phyloP scores from a whole-genome alignment of 1,140 invertebrate genomes.

The Epicauta chinensis region DNA sequence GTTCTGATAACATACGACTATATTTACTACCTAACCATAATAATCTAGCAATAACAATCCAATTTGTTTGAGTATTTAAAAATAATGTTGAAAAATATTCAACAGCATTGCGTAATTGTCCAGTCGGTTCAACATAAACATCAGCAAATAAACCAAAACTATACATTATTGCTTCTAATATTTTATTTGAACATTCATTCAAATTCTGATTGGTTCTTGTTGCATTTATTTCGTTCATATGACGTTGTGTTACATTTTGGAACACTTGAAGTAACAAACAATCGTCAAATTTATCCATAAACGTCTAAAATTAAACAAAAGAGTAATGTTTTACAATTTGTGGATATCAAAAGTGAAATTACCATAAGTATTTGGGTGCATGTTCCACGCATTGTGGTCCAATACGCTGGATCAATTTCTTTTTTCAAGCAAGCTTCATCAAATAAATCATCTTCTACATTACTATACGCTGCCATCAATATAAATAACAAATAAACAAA shows the following conservation, averaged over 20 bases:
- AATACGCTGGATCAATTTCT: background rate
- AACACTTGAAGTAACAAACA: background rate
- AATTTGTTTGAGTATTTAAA: slow-evolving; percentile 3
- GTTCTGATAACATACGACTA: background rate
- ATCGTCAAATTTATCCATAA: slow-evolving; percentile 4
- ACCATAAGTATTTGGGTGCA: slow-evolving; percentile 6
- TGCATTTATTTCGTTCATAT: slow-evolving; percentile 3
- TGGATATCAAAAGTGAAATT: background rate
- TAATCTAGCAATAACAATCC: slow-evolving; percentile 5
- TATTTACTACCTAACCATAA: slow-evolving; percentile 10
- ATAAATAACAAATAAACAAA: slow-evolving; percentile 8
- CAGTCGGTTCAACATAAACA: slow-evolving; percentile 3
- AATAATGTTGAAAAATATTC: slow-evolving; percentile 9
- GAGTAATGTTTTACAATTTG: background rate
- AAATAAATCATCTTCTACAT: slow-evolving; percentile 3
- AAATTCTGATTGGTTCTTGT: background rate
- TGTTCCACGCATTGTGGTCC: background rate
- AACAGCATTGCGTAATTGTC: slow-evolving; percentile 1
- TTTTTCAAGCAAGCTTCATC: background rate
- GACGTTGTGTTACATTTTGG: slow-evolving; percentile 5
- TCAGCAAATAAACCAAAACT: slow-evolving; percentile 5
- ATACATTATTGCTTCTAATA: slow-evolving; percentile 10
- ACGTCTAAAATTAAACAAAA: background rate
- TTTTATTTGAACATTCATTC: slow-evolving; percentile 1
- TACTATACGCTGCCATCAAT: slow-evolving; percentile 5